Evolutionary conservation across 2,113 vertebrate species (phyloP).

Genomic region (Solea senegalensis): DNA sequence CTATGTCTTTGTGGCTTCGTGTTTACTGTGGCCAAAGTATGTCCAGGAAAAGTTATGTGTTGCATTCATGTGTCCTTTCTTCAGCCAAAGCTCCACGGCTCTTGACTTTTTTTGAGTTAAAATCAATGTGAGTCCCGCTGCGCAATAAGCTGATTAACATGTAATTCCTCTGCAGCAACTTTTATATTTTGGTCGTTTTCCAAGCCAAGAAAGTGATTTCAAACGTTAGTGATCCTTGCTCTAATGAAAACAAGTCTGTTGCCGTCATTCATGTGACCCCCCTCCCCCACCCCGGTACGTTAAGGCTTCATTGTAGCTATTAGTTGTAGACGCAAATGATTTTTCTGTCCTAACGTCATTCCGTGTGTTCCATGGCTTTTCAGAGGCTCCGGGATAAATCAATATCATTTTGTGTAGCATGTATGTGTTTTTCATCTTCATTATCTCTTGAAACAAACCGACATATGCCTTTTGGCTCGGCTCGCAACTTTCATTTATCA

Average conservation of each 20-base stretch:
- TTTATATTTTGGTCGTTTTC: not conserved
- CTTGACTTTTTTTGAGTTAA: not conserved
- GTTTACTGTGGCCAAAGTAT: too few species aligned
- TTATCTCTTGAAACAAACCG: constrained; percentile 1
- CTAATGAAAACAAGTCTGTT: not conserved
- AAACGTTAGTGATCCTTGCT: not conserved
- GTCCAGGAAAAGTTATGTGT: too few species aligned
- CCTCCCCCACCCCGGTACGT: not conserved
- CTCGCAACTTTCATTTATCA: constrained; percentile 30
- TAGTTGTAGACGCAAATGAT: not conserved
- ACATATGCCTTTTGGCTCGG: not conserved
- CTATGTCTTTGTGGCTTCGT: too few species aligned
- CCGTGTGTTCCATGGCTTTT: constrained; percentile 1
- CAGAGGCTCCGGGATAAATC: not conserved
- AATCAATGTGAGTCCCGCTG: not conserved
- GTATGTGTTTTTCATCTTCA: not conserved
- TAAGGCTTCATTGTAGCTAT: not conserved
- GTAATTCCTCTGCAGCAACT: not conserved
- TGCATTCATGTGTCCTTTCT: too few species aligned
- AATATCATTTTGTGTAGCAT: not conserved
- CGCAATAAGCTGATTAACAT: not conserved
- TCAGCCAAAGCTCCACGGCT: not conserved
- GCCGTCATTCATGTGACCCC: not conserved
- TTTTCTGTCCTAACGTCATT: not conserved
- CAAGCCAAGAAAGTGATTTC: not conserved